Evolutionary conservation across 2,113 vertebrate species (phyloP).

Genomic region (Hiodon tergisus): DNA sequence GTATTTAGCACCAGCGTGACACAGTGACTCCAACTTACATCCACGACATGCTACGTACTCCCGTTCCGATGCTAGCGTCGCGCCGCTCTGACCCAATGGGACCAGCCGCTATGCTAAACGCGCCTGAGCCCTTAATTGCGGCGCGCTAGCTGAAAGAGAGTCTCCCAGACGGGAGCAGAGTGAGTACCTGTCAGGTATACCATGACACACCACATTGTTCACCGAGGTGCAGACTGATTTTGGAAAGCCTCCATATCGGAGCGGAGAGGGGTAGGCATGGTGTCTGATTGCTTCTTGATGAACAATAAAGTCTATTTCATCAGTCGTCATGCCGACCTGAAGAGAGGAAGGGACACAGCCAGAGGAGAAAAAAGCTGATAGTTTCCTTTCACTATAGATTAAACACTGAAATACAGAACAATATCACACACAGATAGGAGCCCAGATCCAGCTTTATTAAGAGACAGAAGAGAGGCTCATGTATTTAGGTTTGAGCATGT

Average conservation of each 20-base stretch:
- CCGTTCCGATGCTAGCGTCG: too few relatives aligned
- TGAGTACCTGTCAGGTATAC: conserved; percentile 96
- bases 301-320: conserved; percentile 92
- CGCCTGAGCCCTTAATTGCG: not conserved
- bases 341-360: conserved; percentile 41
- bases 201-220: conserved; percentile 97
- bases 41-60: too few relatives aligned
- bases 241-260: conserved; percentile 88
- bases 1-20: too few relatives aligned
- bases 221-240: conserved; percentile 98
- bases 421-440: too few relatives aligned
- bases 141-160: not conserved
- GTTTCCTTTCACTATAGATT: not conserved
- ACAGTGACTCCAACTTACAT: too few relatives aligned
- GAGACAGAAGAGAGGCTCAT: not conserved
- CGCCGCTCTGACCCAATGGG: too few relatives aligned
- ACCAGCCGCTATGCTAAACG: not conserved
- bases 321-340: conserved; percentile 95
- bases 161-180: conserved; percentile 5
- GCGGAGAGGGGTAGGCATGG: conserved; percentile 93
- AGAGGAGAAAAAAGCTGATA: conserved; percentile 5
- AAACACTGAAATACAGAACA: not conserved
- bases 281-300: conserved; percentile 87
- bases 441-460: not conserved
- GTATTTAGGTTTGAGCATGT: conserved; percentile 18